These are phyloP conservation scores for Dryobates pubescens DNA, from an alignment of 2,797 vertebrate genomes.

Conservation along the genomic window DNA sequence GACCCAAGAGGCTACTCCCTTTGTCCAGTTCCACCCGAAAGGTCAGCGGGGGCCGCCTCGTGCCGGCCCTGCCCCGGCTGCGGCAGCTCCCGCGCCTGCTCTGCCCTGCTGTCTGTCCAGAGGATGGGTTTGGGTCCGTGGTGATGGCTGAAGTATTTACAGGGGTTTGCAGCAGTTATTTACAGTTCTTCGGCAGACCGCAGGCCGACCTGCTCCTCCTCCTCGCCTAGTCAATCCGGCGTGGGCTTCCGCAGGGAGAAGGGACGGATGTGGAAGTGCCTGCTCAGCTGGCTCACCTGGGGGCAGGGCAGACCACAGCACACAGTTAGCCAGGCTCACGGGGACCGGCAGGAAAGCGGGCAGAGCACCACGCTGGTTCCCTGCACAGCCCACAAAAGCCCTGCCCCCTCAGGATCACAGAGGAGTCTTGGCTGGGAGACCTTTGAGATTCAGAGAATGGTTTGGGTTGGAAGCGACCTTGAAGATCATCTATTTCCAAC, in stretches of 20 bases:
- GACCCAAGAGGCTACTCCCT: constrained; percentile 19
- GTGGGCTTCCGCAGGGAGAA: constrained; percentile 93
- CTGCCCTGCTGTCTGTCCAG: constrained; percentile 52
- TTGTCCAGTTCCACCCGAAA: constrained; percentile 38
- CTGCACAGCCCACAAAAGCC: accelerated
- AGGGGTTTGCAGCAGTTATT: constrained; percentile 70
- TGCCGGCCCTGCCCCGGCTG: constrained; percentile 19
- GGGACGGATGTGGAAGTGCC: constrained; percentile 91
- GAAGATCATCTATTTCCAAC: neutral
- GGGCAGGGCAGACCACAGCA: neutral
- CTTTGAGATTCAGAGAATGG: neutral
- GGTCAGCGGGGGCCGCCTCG: neutral
- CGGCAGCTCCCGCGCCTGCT: neutral
- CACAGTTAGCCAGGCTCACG: neutral
- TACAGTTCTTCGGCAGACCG: constrained; percentile 87
- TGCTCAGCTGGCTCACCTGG: constrained; percentile 93
- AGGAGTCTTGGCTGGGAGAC: neutral
- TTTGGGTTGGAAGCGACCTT: neutral
- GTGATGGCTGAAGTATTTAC: constrained; percentile 88
- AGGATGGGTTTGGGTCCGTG: constrained; percentile 76
- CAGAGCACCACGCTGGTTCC: neutral
- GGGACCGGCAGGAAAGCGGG: accelerated
- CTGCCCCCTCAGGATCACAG: neutral
- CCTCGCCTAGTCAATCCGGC: constrained; percentile 90
- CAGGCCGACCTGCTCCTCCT: constrained; percentile 88